Conservation (phyloP, 1,140 invertebrate species). For the Druon quercuslanigerum region DNA sequence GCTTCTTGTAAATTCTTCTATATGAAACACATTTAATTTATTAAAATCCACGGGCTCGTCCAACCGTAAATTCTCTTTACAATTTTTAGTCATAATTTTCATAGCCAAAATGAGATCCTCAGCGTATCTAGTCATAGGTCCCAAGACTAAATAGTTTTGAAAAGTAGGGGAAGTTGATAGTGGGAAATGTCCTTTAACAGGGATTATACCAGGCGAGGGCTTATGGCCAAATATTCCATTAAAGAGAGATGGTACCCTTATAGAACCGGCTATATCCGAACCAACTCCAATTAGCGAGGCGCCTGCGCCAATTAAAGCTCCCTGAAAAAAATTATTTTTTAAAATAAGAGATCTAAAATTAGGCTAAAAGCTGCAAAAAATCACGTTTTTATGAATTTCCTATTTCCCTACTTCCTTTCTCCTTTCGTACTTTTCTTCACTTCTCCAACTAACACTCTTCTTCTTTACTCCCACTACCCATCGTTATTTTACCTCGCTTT, state of each 20-base stretch:
- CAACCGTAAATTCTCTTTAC: slow-evolving; percentile 70
- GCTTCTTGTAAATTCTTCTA: slow-evolving; percentile 78
- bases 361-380: no score
- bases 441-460: no score
- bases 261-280: slow-evolving; percentile 91
- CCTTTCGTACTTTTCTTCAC: no score
- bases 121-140: slow-evolving; percentile 88
- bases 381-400: no score
- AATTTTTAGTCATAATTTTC: slow-evolving; percentile 75
- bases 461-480: no score
- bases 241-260: slow-evolving; percentile 89
- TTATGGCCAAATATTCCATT: slow-evolving; percentile 94
- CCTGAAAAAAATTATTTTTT: slow-evolving; percentile 70
- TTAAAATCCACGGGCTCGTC: slow-evolving; percentile 77
- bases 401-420: no score
- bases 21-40: slow-evolving; percentile 80
- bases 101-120: slow-evolving; percentile 83
- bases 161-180: slow-evolving; percentile 72
- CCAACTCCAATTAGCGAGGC: slow-evolving; percentile 88
- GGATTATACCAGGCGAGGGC: slow-evolving; percentile 72
- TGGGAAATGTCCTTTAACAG: slow-evolving; percentile 78
- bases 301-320: slow-evolving; percentile 81
- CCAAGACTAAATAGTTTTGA: slow-evolving; percentile 77
- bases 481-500: no score
- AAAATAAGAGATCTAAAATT: background rate